Conservation (phyloP, 2,888 invertebrate species). For the Drosophila affinis region DNA sequence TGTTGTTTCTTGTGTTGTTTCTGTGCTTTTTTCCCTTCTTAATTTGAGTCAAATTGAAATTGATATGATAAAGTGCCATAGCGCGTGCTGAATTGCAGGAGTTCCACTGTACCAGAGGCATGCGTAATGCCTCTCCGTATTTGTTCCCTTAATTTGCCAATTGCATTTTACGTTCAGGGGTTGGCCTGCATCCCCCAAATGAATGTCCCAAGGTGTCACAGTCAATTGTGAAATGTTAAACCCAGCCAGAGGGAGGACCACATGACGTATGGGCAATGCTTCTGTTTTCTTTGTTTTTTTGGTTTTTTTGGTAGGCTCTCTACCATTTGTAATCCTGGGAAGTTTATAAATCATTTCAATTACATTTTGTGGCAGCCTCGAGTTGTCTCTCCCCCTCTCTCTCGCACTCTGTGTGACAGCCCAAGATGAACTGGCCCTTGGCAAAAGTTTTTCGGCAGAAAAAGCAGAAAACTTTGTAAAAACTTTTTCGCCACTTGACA, state of each 20-base stretch:
- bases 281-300: constrained; percentile 18
- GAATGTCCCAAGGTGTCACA: constrained; percentile 23
- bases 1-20: background rate
- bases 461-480: constrained; percentile 27
- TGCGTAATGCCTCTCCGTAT: background rate
- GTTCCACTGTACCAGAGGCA: constrained; percentile 49
- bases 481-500: constrained; percentile 44
- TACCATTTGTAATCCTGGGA: constrained; percentile 29
- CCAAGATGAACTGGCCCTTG: constrained; percentile 47
- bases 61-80: constrained; percentile 64
- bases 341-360: constrained; percentile 77
- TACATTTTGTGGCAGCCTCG: constrained; percentile 70
- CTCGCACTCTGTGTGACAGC: constrained; percentile 54
- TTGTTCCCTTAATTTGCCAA: constrained; percentile 62
- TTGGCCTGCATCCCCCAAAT: constrained; percentile 13
- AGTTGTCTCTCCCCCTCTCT: background rate
- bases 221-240: constrained; percentile 37
- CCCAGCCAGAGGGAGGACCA: constrained; percentile 23
- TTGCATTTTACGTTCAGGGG: constrained; percentile 63
- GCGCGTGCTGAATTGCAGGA: constrained; percentile 38
- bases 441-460: constrained; percentile 33
- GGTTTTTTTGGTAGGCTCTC: background rate
- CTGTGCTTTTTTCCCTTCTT: constrained; percentile 27
- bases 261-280: constrained; percentile 70
- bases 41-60: constrained; percentile 63